These are phyloP conservation scores for Rallus limicola DNA, from an alignment of 2,113 vertebrate species.

Conservation along the genomic window DNA sequence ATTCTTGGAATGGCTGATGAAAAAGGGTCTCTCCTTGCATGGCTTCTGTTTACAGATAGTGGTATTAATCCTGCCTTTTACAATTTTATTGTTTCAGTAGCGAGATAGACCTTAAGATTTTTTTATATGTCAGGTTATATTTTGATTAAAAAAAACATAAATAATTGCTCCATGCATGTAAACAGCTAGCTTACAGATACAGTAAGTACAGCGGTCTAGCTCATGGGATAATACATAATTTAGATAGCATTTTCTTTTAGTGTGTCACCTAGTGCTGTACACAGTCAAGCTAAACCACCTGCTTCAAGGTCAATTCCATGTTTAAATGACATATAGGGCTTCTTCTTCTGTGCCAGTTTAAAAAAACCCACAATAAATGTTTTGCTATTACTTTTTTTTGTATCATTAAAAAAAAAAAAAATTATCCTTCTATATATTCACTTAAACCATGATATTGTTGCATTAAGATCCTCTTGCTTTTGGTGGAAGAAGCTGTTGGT, in stretches of 20 bases:
- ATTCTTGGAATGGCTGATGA: neutral
- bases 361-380: neutral
- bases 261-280: neutral
- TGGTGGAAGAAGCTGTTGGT: neutral
- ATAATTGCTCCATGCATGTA: neutral
- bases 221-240: neutral
- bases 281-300: neutral
- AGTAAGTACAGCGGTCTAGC: neutral
- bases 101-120: neutral
- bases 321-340: neutral
- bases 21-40: neutral
- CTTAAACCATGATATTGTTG: neutral
- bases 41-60: neutral
- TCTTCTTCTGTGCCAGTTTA: neutral
- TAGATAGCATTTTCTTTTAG: neutral
- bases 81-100: neutral
- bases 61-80: neutral
- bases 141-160: neutral
- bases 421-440: neutral
- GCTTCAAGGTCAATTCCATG: neutral
- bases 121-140: neutral
- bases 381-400: neutral
- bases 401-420: neutral
- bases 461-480: neutral
- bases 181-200: neutral